Evolutionary conservation across 2,888 invertebrate genomes (phyloP).

Genomic region (Cryptus armator): DNA sequence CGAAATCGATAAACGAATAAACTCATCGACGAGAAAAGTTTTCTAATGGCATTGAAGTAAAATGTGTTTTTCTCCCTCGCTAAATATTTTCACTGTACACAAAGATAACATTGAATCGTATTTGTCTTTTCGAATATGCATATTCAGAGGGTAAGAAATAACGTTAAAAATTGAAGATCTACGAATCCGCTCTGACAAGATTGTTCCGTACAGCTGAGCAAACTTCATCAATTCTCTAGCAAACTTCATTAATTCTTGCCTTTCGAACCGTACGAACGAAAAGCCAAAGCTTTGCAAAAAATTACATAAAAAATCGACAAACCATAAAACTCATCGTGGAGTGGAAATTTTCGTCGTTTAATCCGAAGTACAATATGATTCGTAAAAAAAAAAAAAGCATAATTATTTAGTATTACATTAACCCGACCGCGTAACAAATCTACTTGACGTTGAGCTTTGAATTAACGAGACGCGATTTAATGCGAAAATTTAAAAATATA

Average conservation of each 20-base stretch:
- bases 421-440: slow-evolving; percentile 19
- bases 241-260: too few relatives aligned
- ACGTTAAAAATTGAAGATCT: too few relatives aligned
- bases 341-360: neutral
- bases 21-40: neutral
- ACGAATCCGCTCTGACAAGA: too few relatives aligned
- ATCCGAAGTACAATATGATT: neutral
- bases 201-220: too few relatives aligned
- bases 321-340: neutral
- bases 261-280: too few relatives aligned
- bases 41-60: neutral
- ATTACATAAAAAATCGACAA: neutral
- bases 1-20: neutral
- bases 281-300: too few relatives aligned
- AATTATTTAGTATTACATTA: neutral
- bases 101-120: too few relatives aligned
- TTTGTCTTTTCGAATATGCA: too few relatives aligned
- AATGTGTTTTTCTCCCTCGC: too few relatives aligned
- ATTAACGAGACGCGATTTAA: slow-evolving; percentile 10
- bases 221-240: too few relatives aligned
- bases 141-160: too few relatives aligned
- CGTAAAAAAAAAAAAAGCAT: neutral
- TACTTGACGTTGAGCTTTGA: neutral
- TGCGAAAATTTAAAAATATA: slow-evolving; percentile 4
- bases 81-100: too few relatives aligned